Evolutionary conservation across 2,888 invertebrate genomes (phyloP).

Genomic region (Steinernema scapterisci): DNA sequence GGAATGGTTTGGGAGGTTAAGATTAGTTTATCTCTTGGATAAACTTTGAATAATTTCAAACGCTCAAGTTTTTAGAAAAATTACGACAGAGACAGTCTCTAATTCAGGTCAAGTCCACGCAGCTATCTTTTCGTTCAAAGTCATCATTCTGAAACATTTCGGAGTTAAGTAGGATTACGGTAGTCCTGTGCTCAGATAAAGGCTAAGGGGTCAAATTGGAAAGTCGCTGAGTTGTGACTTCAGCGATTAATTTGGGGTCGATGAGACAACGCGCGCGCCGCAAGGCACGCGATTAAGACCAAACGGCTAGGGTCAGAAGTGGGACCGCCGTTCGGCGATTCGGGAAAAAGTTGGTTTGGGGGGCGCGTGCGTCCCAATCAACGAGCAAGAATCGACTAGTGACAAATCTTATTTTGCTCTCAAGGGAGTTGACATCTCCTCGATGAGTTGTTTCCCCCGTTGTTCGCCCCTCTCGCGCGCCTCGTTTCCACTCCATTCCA

Average conservation of each 20-base stretch:
- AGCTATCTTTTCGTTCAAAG: background rate
- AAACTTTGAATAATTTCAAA: too few species aligned
- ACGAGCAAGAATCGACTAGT: constrained; percentile 33
- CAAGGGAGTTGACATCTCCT: constrained; percentile 26
- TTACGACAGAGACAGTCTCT: too few species aligned
- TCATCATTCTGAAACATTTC: too few species aligned
- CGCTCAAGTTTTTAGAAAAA: too few species aligned
- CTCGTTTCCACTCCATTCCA: constrained; percentile 21
- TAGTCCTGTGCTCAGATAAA: background rate
- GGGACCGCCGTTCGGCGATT: constrained; percentile 28
- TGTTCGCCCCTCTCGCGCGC: constrained; percentile 21
- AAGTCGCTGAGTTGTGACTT: background rate
- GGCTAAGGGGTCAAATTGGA: background rate
- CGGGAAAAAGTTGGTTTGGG: constrained; percentile 26
- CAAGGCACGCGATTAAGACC: background rate
- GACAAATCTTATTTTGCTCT: constrained; percentile 33
- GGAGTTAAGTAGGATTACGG: constrained; percentile 12
- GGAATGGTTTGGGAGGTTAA: too few species aligned
- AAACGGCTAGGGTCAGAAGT: background rate
- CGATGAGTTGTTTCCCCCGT: constrained; percentile 29
- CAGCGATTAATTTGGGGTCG: background rate
- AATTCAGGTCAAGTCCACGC: background rate
- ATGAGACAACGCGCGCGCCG: background rate
- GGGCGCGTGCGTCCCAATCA: constrained; percentile 14
- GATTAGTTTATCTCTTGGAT: too few species aligned